Base-by-base conservation (phyloP, 2,888 invertebrate genomes). In the Clepsis dumicolana region DNA sequence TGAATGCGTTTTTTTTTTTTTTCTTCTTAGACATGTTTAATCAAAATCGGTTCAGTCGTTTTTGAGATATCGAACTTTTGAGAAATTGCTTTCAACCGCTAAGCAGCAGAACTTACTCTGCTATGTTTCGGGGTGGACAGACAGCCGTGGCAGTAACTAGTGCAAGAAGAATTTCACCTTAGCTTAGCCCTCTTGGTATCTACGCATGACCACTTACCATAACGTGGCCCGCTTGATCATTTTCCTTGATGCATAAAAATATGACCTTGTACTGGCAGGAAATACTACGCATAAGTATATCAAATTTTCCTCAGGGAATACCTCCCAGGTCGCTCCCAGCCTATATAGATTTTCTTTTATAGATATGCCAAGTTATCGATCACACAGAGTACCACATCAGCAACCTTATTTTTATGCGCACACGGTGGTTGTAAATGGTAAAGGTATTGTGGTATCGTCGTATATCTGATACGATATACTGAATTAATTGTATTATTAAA, bases 401-500 rank as follows among this genome's bases (percentile, higher is more conserved):
- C 38, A 57, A 66, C 77, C 69, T 64, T 80, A 79, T 70, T 2
- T 0, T 18, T 0, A 16, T 18, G 38, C 7, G 0, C 65, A 72
- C 76, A 77, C 65, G 69, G 65, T 60, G 68, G 14, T 62, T 32
- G 50, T 41, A 1, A 48, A 14, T 21, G 35, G 80, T 74, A 81
- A 70, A 73, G 62, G 65, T 69, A 78, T 71, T 35, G 70, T 75
- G 72, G 79, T 66, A 70, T 73, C 74, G 64, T 70, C 18, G 60
- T 72, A 78, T 83, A 86, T 85, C 85, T 80, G 82, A 85, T 85
- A 84, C 82, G 82, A 84, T 84, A 87, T 80, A 86, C 86, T 74
- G 90, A 91, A 90, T 92, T 91, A 91, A 92, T 92, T 90, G 88
- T 90, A 91, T 91, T 91, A 91, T 91, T 90, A 92, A 84, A 82